A percentile compares a stretch with the other conserved stretches of the same genome.
Conservation (phyloP, 2,888 invertebrate species). For the Phorcus lineatus region DNA sequence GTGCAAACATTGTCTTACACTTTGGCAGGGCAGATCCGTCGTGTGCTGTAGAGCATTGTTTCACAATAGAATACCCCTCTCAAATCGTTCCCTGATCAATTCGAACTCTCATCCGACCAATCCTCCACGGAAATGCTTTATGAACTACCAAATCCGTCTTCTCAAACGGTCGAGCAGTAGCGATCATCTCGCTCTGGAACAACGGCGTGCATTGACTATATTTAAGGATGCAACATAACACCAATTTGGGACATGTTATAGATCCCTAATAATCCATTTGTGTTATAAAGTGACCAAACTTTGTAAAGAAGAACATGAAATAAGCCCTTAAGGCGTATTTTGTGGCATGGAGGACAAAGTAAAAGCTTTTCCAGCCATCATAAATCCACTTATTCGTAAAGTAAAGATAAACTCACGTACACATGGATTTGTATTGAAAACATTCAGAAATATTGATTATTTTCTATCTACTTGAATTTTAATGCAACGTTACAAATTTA, state of each 20-base stretch:
- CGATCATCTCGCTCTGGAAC: neutral
- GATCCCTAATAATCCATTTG: slow-evolving; percentile 3
- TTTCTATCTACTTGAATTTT: too few species aligned
- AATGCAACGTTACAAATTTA: too few species aligned
- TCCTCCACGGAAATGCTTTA: too few species aligned
- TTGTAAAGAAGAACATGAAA: neutral
- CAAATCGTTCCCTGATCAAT: neutral
- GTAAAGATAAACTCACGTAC: too few species aligned
- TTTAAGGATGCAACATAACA: neutral
- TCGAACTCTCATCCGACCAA: too few species aligned
- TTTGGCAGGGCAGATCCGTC: neutral
- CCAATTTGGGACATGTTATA: neutral
- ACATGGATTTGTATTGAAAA: too few species aligned
- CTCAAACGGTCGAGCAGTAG: neutral
- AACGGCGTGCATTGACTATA: neutral
- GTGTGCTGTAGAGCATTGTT: neutral
- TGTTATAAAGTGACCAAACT: neutral
- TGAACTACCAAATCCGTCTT: too few species aligned
- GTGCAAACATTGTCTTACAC: slow-evolving; percentile 4
- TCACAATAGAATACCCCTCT: slow-evolving; percentile 1
- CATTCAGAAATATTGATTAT: too few species aligned
- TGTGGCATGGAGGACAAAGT: too few species aligned
- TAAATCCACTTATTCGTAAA: too few species aligned
- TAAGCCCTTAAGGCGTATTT: neutral
- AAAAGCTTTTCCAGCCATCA: too few species aligned